phyloP scores from a whole-genome alignment of 1,140 invertebrate species.

The Hylyphantes graminicola region DNA sequence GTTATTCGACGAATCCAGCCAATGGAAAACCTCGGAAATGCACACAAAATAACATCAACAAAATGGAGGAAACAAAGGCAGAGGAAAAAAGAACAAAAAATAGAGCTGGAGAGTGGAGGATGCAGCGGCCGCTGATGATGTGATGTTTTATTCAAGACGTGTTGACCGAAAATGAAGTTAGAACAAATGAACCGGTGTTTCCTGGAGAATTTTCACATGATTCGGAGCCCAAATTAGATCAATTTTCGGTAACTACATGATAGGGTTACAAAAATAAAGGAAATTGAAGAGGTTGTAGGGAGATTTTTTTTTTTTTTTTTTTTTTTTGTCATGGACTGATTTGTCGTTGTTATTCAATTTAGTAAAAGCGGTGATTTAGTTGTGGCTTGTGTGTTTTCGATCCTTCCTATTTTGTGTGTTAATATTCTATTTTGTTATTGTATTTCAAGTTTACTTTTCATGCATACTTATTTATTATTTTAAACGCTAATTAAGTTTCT shows the following conservation, averaged over 20 bases:
- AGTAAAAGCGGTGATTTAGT: constrained; percentile 49
- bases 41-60: constrained; percentile 39
- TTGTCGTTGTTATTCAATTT: constrained; percentile 52
- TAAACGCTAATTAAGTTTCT: no score
- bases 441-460: no score
- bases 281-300: not conserved
- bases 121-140: constrained; percentile 9
- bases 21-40: constrained; percentile 29
- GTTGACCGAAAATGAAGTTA: constrained; percentile 60
- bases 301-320: not conserved
- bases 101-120: not conserved
- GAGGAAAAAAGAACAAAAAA: not conserved
- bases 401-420: no score
- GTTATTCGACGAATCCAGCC: constrained; percentile 33
- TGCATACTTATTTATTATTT: no score
- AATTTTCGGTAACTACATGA: constrained; percentile 61
- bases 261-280: constrained; percentile 56
- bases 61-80: not conserved
- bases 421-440: no score
- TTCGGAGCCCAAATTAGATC: constrained; percentile 51
- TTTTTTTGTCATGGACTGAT: not conserved
- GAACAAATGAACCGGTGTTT: constrained; percentile 50
- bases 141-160: constrained; percentile 61
- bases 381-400: not conserved
- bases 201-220: constrained; percentile 38